These are phyloP conservation scores for Myotis planiceps DNA, from an alignment of 2,797 vertebrate genomes.

Conservation along the genomic window DNA sequence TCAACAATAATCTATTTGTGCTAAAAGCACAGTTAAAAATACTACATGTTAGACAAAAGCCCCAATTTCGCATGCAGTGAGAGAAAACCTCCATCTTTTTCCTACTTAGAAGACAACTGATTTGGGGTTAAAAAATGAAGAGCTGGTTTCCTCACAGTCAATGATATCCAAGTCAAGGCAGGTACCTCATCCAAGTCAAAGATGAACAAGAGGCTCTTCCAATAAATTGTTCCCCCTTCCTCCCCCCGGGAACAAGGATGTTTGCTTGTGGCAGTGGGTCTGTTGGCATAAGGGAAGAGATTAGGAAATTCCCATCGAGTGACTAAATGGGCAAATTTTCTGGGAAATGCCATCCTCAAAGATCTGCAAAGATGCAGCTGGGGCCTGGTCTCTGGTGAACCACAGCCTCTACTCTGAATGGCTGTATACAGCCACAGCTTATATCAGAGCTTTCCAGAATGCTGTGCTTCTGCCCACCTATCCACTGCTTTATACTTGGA, in stretches of 20 bases:
- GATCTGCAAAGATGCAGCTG: background rate
- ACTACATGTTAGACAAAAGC: background rate
- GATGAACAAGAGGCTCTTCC: background rate
- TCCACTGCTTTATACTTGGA: background rate
- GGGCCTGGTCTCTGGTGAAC: background rate
- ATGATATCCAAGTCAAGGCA: background rate
- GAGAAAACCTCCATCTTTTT: background rate
- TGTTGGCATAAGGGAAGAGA: background rate
- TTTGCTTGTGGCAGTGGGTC: background rate
- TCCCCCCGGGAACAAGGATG: background rate
- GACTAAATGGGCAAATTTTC: background rate
- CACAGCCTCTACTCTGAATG: background rate
- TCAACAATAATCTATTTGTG: slow-evolving; percentile 42
- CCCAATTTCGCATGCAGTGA: background rate
- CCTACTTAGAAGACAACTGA: background rate
- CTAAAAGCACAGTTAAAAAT: slow-evolving; percentile 44
- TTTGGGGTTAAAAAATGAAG: background rate
- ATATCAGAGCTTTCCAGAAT: background rate
- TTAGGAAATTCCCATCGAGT: background rate
- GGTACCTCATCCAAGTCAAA: background rate
- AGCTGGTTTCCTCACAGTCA: background rate
- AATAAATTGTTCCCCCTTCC: background rate
- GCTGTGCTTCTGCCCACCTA: background rate
- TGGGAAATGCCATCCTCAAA: background rate
- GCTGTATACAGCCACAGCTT: background rate